Base-by-base conservation (phyloP, 2,888 invertebrate species). In the Sminthurides aquaticus region DNA sequence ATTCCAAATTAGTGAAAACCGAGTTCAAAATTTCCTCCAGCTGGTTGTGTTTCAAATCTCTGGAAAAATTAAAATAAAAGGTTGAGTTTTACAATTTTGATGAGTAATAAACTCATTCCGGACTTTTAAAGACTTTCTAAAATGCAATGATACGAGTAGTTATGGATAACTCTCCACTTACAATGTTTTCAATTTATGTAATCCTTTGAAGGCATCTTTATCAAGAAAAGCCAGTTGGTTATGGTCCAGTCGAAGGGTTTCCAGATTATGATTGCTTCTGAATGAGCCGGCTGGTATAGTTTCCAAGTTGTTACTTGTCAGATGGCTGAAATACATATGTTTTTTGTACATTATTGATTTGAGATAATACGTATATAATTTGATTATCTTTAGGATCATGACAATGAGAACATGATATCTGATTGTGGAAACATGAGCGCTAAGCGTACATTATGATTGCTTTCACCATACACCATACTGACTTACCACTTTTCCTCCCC, bases 31-130 rank as follows among this genome's bases (percentile, higher is more conserved):
- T 78, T 59, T 77, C 76, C 26, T 75, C 75, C 54, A 83, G 77
- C 49, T 76, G 77, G 76, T 83, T 83, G 63, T 79, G 78, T 1
- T 83, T 78, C 49, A 83, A 76, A 75, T 82, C 82, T 57, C 83
- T 83, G 75, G 43, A 78, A 58, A 69, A 63, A 55, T 62, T 27
- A 67, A 59, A 61, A 25, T 25, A 52, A 59, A 62, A 49, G 20
- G 20, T 28, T 22, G 27, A n/a, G 29, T 57, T 11, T 25, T 43
- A 11, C 29, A 24, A 5, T 3, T 28, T 18, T 20, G 24, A 2
- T 11, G 27, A 15, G 43, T 29, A 20, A 28, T 27, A 58, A 49
- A 57, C 11, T 26, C 29, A 56, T 49, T 26, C 28, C n/a, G 24
- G 27, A 26, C n/a, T n/a, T n/a, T n/a, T n/a, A n/a, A n/a, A n/a